Conservation (phyloP, 2,113 vertebrate species). For the Uria lomvia region DNA sequence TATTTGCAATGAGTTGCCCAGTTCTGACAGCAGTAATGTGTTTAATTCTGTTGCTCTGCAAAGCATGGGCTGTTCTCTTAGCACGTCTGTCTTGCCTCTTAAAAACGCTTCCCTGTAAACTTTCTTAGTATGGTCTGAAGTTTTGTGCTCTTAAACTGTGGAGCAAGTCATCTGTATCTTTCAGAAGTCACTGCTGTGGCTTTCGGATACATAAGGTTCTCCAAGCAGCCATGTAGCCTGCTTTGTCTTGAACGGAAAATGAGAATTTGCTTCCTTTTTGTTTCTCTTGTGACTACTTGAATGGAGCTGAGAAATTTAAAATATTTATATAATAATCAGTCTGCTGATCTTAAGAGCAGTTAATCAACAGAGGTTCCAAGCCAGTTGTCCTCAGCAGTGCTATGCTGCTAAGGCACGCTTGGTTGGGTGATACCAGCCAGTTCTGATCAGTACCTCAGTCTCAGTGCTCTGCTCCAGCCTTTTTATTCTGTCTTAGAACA, state of each 20-base stretch:
- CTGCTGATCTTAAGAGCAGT: background rate
- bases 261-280: background rate
- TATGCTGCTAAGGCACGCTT: background rate
- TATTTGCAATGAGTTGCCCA: background rate
- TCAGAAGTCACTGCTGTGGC: background rate
- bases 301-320: background rate
- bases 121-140: background rate
- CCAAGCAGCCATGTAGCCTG: background rate
- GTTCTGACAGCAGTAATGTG: background rate
- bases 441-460: accelerated
- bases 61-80: background rate
- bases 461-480: background rate
- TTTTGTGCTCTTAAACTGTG: background rate
- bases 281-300: background rate
- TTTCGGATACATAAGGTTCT: background rate
- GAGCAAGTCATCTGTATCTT: background rate
- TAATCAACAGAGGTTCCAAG: background rate
- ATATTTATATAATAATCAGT: background rate
- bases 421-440: background rate
- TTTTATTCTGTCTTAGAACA: background rate
- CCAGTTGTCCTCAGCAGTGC: background rate
- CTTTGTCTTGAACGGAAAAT: background rate
- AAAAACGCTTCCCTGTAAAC: background rate
- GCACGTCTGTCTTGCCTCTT: background rate
- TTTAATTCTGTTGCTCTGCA: background rate